Evolutionary conservation across 2,797 vertebrate species (phyloP).

Genomic region (Anniella stebbinsi): DNA sequence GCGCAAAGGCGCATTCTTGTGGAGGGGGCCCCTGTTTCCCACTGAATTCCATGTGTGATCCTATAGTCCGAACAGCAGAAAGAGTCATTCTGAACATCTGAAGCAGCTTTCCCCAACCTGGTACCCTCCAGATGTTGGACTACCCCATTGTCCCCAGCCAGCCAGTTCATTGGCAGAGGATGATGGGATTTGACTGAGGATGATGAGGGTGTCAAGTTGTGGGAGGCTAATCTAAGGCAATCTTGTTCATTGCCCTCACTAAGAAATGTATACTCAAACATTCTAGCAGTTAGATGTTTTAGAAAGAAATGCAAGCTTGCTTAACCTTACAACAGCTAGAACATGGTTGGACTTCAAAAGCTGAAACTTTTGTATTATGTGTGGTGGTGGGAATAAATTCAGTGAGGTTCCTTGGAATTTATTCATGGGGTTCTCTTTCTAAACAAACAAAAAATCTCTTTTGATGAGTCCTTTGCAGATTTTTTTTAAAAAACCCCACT

Average conservation of each 20-base stretch:
- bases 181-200: background rate
- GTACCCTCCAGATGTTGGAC: too few relatives aligned
- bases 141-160: background rate
- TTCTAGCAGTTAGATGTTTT: background rate
- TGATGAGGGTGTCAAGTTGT: background rate
- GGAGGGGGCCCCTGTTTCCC: too few relatives aligned
- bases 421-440: background rate
- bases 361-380: background rate
- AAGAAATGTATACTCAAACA: background rate
- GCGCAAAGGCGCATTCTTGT: too few relatives aligned
- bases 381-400: background rate
- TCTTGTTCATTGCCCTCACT: background rate
- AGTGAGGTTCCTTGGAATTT: background rate
- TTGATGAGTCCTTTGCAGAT: background rate
- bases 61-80: background rate
- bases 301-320: background rate
- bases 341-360: background rate
- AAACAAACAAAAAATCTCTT: background rate
- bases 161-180: too few relatives aligned
- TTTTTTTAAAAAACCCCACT: too few relatives aligned
- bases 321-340: background rate
- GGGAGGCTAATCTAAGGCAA: background rate
- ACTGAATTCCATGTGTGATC: background rate
- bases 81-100: background rate
- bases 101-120: background rate